Percentiles rank a stretch among this genome's conserved stretches.
Evolutionary conservation across 2,797 vertebrate genomes (phyloP).

Genomic region (Propithecus perrieri): DNA sequence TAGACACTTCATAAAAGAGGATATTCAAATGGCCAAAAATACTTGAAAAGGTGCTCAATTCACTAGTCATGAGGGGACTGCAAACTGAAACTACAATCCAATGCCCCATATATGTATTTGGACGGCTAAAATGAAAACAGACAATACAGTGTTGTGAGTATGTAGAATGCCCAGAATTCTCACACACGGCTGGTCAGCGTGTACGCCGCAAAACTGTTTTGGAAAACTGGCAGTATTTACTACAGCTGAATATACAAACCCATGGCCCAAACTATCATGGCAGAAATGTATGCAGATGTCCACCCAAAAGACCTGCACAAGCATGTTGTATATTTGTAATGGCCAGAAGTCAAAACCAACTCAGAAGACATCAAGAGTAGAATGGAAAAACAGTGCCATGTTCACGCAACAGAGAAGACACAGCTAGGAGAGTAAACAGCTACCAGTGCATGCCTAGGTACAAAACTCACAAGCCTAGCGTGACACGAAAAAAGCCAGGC

Average conservation of each 20-base stretch:
- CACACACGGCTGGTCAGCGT: neutral
- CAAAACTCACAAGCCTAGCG: rapidly evolving
- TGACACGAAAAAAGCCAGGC: rapidly evolving
- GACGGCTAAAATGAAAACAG: neutral
- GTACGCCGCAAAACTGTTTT: rapidly evolving
- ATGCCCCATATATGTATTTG: rapidly evolving
- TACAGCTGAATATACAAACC: too few relatives aligned
- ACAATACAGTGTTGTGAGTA: neutral
- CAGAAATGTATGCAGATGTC: neutral
- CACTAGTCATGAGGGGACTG: neutral
- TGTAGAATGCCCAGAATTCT: neutral
- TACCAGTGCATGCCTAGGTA: rapidly evolving
- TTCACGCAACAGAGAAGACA: too few relatives aligned
- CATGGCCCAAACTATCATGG: neutral
- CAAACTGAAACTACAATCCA: rapidly evolving
- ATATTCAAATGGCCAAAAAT: rapidly evolving
- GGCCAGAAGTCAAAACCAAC: neutral
- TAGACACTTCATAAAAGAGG: neutral
- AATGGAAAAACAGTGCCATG: neutral
- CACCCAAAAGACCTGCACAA: rapidly evolving
- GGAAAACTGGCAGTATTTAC: neutral
- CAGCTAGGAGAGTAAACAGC: rapidly evolving
- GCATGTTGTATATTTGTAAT: neutral
- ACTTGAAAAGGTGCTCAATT: neutral
- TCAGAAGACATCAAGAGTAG: neutral